These are phyloP conservation scores for Hemichromis elongatus DNA, from an alignment of 2,113 vertebrate species.

Conservation along the genomic window DNA sequence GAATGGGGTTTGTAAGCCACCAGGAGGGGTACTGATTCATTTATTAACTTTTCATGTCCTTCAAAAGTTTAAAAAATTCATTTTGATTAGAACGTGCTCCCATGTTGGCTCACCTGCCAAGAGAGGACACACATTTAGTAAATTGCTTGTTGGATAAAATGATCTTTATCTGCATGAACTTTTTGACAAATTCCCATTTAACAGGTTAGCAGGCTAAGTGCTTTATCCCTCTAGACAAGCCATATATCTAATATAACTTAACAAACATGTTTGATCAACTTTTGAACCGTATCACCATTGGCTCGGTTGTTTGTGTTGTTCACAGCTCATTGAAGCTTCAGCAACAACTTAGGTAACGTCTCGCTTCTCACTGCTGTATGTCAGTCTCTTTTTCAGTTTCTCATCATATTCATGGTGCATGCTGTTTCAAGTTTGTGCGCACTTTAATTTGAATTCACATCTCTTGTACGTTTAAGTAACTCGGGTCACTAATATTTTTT, in stretches of 20 bases:
- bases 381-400: neutral
- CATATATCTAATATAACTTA: constrained; percentile 33
- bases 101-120: neutral
- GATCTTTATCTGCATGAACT: constrained; percentile 29
- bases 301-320: constrained; percentile 67
- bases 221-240: neutral
- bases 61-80: neutral
- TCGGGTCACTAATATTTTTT: neutral
- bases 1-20: neutral
- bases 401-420: constrained; percentile 17
- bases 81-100: neutral
- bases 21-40: neutral
- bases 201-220: constrained; percentile 12
- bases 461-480: neutral
- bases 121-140: neutral
- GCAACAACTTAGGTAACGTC: constrained; percentile 77
- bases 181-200: constrained; percentile 30
- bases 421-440: neutral
- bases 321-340: constrained; percentile 81
- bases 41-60: neutral
- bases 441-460: neutral
- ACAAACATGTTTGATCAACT: constrained; percentile 20
- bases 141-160: neutral
- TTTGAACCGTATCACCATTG: constrained; percentile 38
- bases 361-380: constrained; percentile 40